Evolutionary conservation across 2,113 vertebrate genomes (phyloP).

Genomic region (Amphilophus citrinellus): DNA sequence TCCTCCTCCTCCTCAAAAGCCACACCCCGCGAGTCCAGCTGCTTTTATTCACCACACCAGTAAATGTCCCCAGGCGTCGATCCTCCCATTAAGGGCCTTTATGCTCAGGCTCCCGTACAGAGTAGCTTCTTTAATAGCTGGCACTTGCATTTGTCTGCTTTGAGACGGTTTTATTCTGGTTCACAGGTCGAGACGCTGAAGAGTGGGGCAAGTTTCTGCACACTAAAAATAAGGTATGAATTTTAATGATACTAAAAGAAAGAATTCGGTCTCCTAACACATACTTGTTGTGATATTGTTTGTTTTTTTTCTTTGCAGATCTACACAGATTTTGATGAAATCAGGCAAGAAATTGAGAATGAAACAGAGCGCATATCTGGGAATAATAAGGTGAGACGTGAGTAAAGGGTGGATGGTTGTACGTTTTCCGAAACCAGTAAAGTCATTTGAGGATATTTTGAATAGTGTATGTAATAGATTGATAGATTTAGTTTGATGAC

Average conservation of each 20-base stretch:
- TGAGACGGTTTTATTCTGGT: constrained; percentile 51
- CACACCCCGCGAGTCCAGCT: not conserved
- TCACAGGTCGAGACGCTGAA: constrained; percentile 89
- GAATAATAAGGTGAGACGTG: constrained; percentile 91
- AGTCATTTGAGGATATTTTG: not conserved
- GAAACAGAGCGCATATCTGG: constrained; percentile 97
- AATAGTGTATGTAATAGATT: too few relatives aligned
- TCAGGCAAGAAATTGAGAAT: constrained; percentile 97
- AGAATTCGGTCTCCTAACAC: fast-evolving
- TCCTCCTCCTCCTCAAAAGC: not conserved
- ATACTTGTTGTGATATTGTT: not conserved
- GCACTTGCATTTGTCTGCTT: not conserved
- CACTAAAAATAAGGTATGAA: constrained; percentile 94
- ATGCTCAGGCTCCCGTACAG: not conserved
- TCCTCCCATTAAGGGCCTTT: constrained; percentile 14
- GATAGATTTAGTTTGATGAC: too few relatives aligned
- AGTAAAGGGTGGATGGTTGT: not conserved
- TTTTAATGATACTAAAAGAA: not conserved
- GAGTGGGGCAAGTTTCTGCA: constrained; percentile 99
- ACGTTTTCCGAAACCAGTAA: fast-evolving
- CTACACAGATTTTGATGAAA: constrained; percentile 96
- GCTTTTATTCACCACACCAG: not conserved
- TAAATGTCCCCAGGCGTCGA: not conserved
- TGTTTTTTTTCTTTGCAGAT: constrained; percentile 77
- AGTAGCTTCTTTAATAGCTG: not conserved